These are phyloP conservation scores for Mesoclemmys tuberculata DNA, from an alignment of 2,113 vertebrate species.

Conservation along the genomic window DNA sequence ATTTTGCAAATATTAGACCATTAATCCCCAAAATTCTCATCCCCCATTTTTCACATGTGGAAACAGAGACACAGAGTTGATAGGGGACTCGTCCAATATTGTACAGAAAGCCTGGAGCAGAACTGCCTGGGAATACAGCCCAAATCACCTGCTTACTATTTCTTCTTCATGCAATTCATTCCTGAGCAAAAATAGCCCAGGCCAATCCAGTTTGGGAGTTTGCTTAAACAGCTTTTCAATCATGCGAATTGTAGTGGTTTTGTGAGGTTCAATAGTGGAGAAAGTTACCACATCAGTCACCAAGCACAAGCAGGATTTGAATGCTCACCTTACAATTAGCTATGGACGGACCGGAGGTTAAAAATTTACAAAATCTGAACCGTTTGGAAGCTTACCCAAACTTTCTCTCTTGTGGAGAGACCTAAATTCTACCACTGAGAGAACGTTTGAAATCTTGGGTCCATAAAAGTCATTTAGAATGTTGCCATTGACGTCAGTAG, in stretches of 20 bases:
- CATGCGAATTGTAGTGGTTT: not conserved
- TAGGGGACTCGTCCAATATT: not conserved
- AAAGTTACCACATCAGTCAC: not conserved
- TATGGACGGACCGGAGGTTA: not conserved
- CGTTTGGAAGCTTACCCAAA: not conserved
- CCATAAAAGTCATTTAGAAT: not conserved
- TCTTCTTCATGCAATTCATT: constrained; percentile 20
- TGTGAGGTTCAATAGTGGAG: not conserved
- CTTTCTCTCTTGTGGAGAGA: not conserved
- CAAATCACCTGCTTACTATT: constrained; percentile 15
- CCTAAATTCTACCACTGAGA: not conserved
- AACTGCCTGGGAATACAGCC: constrained; percentile 24
- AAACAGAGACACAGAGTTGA: not conserved
- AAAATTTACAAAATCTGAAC: not conserved
- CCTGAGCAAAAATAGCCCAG: constrained; percentile 11
- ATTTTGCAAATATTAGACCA: not conserved
- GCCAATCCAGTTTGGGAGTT: not conserved
- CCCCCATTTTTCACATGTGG: accelerated
- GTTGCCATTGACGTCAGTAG: not conserved
- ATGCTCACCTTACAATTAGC: not conserved
- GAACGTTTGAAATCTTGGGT: accelerated
- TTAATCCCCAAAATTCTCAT: not conserved
- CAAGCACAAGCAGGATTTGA: not conserved
- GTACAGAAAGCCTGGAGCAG: not conserved
- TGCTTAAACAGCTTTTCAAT: not conserved